Conservation (phyloP, 2,797 vertebrate species). For the Sciurus carolinensis region DNA sequence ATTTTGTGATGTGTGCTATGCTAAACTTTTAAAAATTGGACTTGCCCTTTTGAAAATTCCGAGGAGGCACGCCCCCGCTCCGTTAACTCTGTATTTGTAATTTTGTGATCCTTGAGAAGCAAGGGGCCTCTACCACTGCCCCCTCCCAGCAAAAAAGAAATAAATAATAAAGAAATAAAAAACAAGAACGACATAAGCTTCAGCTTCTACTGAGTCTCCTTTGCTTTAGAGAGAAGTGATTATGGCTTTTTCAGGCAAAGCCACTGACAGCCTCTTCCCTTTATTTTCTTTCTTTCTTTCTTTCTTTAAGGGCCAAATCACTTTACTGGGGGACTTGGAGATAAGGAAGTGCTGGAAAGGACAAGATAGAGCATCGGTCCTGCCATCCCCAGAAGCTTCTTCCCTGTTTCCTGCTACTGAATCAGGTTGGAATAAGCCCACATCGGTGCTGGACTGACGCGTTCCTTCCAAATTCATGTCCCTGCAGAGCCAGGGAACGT, state of each 20-base stretch:
- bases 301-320: no score
- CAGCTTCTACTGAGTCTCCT: background rate
- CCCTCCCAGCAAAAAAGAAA: no score
- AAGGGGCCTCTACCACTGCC: background rate
- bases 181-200: background rate
- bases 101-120: background rate
- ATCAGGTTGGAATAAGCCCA: background rate
- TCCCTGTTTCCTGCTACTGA: background rate
- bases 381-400: no score
- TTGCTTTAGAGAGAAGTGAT: background rate
- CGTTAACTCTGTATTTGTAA: background rate
- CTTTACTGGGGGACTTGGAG: no score
- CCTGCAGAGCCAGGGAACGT: background rate
- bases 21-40: background rate
- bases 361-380: no score
- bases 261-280: fast-evolving
- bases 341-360: no score
- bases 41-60: conserved; percentile 27
- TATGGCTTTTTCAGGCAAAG: background rate
- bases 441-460: background rate
- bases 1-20: background rate
- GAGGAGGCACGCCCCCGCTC: background rate
- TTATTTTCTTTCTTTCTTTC: no score
- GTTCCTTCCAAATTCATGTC: background rate
- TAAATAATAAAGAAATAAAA: background rate